A percentile compares a stretch with the other conserved stretches of the same genome.
Evolutionary conservation across 2,113 vertebrate species (phyloP).

Genomic region (Burhinus bistriatus): DNA sequence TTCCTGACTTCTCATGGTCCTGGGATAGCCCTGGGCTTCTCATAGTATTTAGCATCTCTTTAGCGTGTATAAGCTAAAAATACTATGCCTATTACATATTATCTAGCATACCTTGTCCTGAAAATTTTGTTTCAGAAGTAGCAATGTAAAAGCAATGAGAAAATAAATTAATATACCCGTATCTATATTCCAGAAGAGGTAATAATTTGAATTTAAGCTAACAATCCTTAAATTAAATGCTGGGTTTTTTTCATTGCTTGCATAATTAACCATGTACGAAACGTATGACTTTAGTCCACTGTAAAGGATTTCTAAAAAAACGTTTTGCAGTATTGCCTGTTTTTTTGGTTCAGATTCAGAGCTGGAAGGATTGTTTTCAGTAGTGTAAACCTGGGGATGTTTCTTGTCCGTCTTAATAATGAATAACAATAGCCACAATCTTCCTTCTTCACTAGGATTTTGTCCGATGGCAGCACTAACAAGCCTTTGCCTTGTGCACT

Average conservation of each 20-base stretch:
- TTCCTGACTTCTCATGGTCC: not conserved
- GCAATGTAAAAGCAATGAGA: not conserved
- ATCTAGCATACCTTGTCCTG: not conserved
- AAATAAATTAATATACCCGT: not conserved
- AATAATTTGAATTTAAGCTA: not conserved
- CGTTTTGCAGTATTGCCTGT: not conserved
- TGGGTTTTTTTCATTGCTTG: rapidly evolving
- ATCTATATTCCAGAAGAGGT: not conserved
- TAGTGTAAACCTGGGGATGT: not conserved
- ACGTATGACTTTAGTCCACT: not conserved
- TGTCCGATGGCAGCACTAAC: not conserved
- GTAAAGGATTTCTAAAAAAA: not conserved
- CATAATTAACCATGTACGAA: not conserved
- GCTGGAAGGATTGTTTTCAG: not conserved
- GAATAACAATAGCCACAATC: not conserved
- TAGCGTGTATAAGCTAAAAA: not conserved
- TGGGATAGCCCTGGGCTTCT: not conserved
- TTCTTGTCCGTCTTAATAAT: not conserved
- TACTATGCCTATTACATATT: not conserved
- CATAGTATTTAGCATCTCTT: not conserved
- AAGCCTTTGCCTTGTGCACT: not conserved
- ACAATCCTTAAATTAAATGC: not conserved
- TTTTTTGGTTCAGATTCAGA: not conserved
- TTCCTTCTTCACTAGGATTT: not conserved
- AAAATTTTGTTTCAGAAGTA: not conserved